These are phyloP conservation scores for Pristionchus arcanus DNA, from an alignment of 2,888 invertebrate genomes.

Conservation along the genomic window DNA sequence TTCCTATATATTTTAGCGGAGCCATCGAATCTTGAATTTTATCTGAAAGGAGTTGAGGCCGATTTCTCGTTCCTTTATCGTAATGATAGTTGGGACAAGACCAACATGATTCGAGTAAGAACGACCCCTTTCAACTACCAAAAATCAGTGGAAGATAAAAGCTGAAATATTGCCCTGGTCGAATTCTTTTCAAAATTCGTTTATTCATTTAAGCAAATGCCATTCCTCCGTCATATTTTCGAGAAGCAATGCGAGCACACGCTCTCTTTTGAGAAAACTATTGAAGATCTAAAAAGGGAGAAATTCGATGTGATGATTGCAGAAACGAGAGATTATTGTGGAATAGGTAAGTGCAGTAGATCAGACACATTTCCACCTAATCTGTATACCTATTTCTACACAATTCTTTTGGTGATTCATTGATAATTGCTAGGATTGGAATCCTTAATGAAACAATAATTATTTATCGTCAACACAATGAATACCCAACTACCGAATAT, in stretches of 20 bases:
- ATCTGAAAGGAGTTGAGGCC: neutral
- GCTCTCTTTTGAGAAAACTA: neutral
- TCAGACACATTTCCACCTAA: no score
- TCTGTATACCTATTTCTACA: no score
- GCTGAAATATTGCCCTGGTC: no score
- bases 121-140: neutral
- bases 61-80: conserved; percentile 43
- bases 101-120: neutral
- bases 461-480: no score
- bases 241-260: conserved; percentile 13
- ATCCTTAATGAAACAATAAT: no score
- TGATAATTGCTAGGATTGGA: no score
- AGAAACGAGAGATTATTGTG: conserved; percentile 24
- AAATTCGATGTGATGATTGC: conserved; percentile 40
- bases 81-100: conserved; percentile 25
- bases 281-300: conserved; percentile 24
- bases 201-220: conserved; percentile 8
- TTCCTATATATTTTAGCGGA: neutral
- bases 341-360: conserved; percentile 4
- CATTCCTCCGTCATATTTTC: conserved; percentile 13
- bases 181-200: neutral
- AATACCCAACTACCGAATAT: no score
- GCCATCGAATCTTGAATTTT: neutral
- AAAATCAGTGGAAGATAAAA: neutral
- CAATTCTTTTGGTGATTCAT: no score